Base-by-base conservation (phyloP, 2,113 vertebrate species). In the Gavia stellata region DNA sequence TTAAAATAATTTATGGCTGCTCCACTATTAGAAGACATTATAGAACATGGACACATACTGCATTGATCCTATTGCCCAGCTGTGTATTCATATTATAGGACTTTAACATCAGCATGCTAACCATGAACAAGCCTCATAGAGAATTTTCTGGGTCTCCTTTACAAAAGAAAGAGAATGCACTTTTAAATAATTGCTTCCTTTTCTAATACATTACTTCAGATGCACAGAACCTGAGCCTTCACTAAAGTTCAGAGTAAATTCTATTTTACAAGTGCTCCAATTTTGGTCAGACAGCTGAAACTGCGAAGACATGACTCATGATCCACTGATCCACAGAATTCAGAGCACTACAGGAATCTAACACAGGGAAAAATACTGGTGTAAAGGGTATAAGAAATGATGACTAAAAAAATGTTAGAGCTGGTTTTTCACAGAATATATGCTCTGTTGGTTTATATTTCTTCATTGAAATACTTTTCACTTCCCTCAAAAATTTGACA, bases 231-330 rank as follows among this genome's bases (percentile, higher is more conserved):
- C 36, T 34, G 88, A 74, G 45, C 36, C 44, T 68, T 88, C 73
- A 21, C 65, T 73, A 58, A 80, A 96, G 59, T 91, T 95, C 89
- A 93, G 87, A 92, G 92, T 75, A 45, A 52, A 88, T 77, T 86
- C 50, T 92, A 2, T 66, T 91, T 63, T 59, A 38, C 82, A 90
- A 94, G 50, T 53, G 53, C 55, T 90, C 94, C 86, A 49, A 12
- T 94, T 92, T 29, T 55, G 84, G 86, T 62, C 75, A 94, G 86
- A 49, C 13, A 81, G 65, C 12, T 19, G 38, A 68, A 92, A 50
- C 49, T 8, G 25, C 34, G 79, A 73, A 80, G 70, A 28, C 14
- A 21, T 68, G n/a, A 31, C 26, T 86, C 40, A 16, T 4, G 71
- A 34, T 62, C 79, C 33, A 52, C 7, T 17, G 55, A 94, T 82